Base-by-base conservation (phyloP, 2,888 invertebrate genomes). In the Cephus sareptanus region DNA sequence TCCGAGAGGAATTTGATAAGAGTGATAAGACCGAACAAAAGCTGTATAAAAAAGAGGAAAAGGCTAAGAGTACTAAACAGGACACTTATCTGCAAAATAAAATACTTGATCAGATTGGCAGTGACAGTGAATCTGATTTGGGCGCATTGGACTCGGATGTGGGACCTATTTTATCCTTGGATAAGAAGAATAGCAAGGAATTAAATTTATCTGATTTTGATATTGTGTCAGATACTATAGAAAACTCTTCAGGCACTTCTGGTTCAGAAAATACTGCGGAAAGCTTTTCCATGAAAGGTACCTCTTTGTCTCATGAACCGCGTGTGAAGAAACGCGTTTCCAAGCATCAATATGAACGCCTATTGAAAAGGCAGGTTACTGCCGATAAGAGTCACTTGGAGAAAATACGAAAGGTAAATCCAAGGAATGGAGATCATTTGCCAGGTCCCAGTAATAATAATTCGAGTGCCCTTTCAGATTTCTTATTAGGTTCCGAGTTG, bases 381-480 rank as follows among this genome's bases (percentile, higher is more conserved):
- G 77, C 77, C 75, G 83, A 81, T 75, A 82, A 81, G 68, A 71
- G 73, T 31, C 80, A 78, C 34, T 76, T 76, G 75, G 87, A 86
- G 74, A 85, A 86, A 76, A 82, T 79, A 76, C 81, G 81, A 77
- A 87, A 90, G 87, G 88, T 89, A 89, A 89, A 86, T 85, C 77
- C 76, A 81, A 83, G 82, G 82, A 85, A 84, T 77, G 80, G 79
- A 75, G 84, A 86, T 56, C 77, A 79, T 80, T 80, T 79, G 75
- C 81, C 80, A 76, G 83, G 83, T 84, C 82, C 84, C 73, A 84
- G 83, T 83, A 86, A 84, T 85, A 89, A 86, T 89, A 88, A 87
- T 83, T 82, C 86, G 85, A 84, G 85, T 86, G 83, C 83, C 82
- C 77, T 89, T 89, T 87, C 89, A 88, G 89, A 89, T 89, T 83